phyloP scores from a whole-genome alignment of 2,888 invertebrate species.

The Caenorhabditis sinica region DNA sequence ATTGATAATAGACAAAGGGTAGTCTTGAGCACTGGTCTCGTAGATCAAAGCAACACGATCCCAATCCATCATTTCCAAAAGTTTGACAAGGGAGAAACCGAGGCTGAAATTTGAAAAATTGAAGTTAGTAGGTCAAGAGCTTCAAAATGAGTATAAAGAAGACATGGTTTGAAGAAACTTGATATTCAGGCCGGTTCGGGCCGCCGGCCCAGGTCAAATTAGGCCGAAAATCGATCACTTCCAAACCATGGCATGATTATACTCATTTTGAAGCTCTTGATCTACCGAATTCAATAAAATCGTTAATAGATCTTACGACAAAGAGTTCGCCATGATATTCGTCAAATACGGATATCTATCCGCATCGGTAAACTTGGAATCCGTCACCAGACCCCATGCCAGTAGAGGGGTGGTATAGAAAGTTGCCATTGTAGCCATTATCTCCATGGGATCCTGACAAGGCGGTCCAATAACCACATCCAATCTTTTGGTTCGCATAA shows the following conservation, averaged over 20 bases:
- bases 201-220: not conserved
- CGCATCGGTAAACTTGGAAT: slow-evolving; percentile 62
- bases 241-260: not conserved
- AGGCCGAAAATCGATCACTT: not conserved
- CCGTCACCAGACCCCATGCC: slow-evolving; percentile 73
- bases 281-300: not conserved
- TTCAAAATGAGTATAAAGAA: not conserved
- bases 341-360: slow-evolving; percentile 66
- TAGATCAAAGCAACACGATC: slow-evolving; percentile 64
- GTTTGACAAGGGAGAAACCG: slow-evolving; percentile 63
- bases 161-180: too few relatives aligned
- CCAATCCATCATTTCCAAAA: slow-evolving; percentile 68
- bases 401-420: slow-evolving; percentile 71
- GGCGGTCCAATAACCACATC: slow-evolving; percentile 76
- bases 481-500: slow-evolving; percentile 65
- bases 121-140: not conserved
- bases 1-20: slow-evolving; percentile 58
- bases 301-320: slow-evolving; percentile 47
- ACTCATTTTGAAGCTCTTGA: slow-evolving; percentile 11
- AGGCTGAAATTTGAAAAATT: slow-evolving; percentile 49
- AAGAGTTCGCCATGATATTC: slow-evolving; percentile 63
- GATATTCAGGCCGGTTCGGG: not conserved
- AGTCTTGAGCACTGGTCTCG: slow-evolving; percentile 46
- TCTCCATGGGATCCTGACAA: slow-evolving; percentile 67
- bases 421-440: slow-evolving; percentile 66